Conservation (phyloP, 2,888 invertebrate species). For the Perizoma flavofasciatum region DNA sequence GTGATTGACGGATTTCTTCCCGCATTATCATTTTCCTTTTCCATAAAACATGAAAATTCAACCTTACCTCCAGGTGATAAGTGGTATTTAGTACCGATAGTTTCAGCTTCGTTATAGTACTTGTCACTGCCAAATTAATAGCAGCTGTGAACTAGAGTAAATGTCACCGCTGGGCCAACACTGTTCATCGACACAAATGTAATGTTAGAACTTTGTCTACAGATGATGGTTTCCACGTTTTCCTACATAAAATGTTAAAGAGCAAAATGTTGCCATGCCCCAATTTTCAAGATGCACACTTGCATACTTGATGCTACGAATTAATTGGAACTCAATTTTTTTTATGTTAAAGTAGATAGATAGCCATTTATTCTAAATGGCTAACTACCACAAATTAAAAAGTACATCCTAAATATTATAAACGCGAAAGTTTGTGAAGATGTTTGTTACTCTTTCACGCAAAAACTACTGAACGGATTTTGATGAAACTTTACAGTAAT, state of each 20-base stretch:
- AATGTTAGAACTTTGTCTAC: slow-evolving; percentile 18
- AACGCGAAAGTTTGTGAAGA: too few species aligned
- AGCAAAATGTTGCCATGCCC: slow-evolving; percentile 19
- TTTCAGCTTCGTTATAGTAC: slow-evolving; percentile 42
- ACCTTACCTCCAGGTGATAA: slow-evolving; percentile 48
- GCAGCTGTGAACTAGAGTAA: slow-evolving; percentile 59
- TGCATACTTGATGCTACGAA: too few species aligned
- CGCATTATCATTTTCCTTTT: slow-evolving; percentile 47
- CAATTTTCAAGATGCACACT: too few species aligned
- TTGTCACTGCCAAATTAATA: slow-evolving; percentile 59
- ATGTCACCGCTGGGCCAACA: slow-evolving; percentile 58
- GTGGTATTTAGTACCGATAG: slow-evolving; percentile 33
- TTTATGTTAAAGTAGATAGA: too few species aligned
- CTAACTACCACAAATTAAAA: background rate
- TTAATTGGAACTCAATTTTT: too few species aligned
- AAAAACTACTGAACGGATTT: too few species aligned
- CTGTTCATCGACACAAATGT: slow-evolving; percentile 57
- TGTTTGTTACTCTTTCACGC: too few species aligned
- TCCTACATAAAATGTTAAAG: slow-evolving; percentile 6
- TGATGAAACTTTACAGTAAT: too few species aligned
- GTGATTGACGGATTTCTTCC: slow-evolving; percentile 75
- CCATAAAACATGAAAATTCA: slow-evolving; percentile 36
- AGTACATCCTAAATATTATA: too few species aligned
- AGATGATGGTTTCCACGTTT: slow-evolving; percentile 11
- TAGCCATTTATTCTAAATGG: too few species aligned